Base-by-base conservation (phyloP, 2,888 invertebrate genomes). In the Andrena bicolor region DNA sequence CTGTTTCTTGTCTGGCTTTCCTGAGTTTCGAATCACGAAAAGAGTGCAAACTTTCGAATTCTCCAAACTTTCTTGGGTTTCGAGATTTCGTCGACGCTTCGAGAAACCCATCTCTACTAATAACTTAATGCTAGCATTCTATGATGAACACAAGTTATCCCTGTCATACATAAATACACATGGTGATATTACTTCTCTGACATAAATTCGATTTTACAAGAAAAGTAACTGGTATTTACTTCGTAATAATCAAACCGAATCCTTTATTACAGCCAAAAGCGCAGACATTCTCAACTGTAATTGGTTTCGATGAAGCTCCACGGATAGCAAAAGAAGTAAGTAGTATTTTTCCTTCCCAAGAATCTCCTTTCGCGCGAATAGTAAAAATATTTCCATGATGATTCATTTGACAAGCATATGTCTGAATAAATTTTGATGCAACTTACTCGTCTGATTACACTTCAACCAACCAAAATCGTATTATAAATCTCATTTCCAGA, bases 101-200 rank as follows among this genome's bases (percentile, higher is more conserved):
- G 5, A 1, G 16, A 41, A 41, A 41, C 41, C 41, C 41, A 41
- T 1, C 41, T 4, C 13, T 16, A 5, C 5, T 41, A 51, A 13
- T 32, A 32, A 23, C 5, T 51, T 7, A 23, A 7, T 16, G 20
- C 13, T 10, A 41, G 6, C 16, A 13, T 8, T 49, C n/a, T 16
- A 23, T 83, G 81, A 88, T 92, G 92, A 92, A 89, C 86, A 86
- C 79, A 85, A 91, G 93, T 92, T 93, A 93, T 92, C 93, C 93
- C 93, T 93, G 93, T 92, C 92, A 86, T 92, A 92, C 91, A 82
- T 72, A 78, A 1, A 41, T 23, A 82, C 49, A 86, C 6, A 72
- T 93, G 92, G 92, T 91, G 92, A 93, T 70, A 88, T 65, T 73
- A 76, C 74, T 83, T 84, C 74, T 41, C 92, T 92, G 92, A 92